Evolutionary conservation across 2,797 vertebrate genomes (phyloP).

Genomic region (Hipposideros larvatus): DNA sequence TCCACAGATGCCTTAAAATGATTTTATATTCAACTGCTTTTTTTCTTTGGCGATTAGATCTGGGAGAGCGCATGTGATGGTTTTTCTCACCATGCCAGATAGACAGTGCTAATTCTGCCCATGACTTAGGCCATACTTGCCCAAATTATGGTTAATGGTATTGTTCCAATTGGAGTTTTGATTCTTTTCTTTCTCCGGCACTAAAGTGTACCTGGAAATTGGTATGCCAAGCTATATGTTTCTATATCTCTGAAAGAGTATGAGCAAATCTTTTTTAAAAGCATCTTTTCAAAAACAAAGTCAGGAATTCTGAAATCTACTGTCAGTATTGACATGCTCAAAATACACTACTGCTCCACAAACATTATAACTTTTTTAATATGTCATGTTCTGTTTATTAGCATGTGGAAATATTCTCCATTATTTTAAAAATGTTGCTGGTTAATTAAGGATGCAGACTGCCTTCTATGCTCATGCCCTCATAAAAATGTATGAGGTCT

Average conservation of each 20-base stretch:
- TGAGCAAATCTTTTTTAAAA: background rate
- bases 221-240: background rate
- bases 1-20: background rate
- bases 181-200: background rate
- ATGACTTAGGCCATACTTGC: background rate
- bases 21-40: background rate
- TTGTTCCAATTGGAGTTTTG: background rate
- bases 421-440: background rate
- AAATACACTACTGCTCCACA: fast-evolving
- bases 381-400: background rate
- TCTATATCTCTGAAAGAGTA: background rate
- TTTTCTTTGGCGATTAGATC: background rate
- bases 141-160: background rate
- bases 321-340: background rate
- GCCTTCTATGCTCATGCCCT: background rate
- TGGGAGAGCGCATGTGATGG: background rate
- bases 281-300: background rate
- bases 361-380: background rate
- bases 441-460: background rate
- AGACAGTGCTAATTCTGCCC: background rate
- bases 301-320: background rate
- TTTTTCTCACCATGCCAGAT: background rate
- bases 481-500: background rate
- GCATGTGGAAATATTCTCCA: background rate
- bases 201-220: background rate